Evolutionary conservation across 2,797 vertebrate species (phyloP).

Genomic region (Platyrinchus mystaceus): DNA sequence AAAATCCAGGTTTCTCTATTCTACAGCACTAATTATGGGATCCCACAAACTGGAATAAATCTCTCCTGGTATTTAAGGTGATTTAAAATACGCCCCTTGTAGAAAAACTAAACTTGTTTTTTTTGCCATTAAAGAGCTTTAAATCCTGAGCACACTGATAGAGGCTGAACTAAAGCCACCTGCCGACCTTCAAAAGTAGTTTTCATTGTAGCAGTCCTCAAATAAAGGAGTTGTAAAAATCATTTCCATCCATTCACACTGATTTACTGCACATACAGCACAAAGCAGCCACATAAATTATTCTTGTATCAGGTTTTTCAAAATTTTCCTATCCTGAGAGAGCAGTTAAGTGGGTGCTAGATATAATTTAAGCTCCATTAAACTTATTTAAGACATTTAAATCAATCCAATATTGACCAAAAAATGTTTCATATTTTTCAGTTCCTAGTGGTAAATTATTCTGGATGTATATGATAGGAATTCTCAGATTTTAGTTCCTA

Average conservation of each 20-base stretch:
- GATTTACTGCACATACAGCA: conserved; percentile 43
- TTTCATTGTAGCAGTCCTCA: background rate
- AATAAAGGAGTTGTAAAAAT: conserved; percentile 9
- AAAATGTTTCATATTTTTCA: background rate
- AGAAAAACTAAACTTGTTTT: background rate
- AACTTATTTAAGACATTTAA: conserved; percentile 12
- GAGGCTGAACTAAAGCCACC: conserved; percentile 5
- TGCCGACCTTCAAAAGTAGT: conserved; percentile 34
- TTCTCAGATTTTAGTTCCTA: background rate
- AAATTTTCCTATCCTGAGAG: background rate
- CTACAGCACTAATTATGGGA: background rate
- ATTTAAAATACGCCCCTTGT: background rate
- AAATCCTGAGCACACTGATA: background rate
- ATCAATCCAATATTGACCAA: background rate
- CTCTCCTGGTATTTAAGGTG: background rate
- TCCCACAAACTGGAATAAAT: background rate
- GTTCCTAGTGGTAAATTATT: background rate
- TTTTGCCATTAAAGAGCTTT: conserved; percentile 31
- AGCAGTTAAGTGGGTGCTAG: background rate
- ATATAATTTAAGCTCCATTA: conserved; percentile 16
- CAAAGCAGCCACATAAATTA: conserved; percentile 12
- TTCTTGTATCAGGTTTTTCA: background rate
- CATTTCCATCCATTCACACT: background rate
- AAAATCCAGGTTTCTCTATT: background rate
- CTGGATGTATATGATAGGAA: background rate